Percentiles rank a stretch among this genome's conserved stretches.
Evolutionary conservation across 2,113 vertebrate genomes (phyloP).

Genomic region (Trematocara zebra): DNA sequence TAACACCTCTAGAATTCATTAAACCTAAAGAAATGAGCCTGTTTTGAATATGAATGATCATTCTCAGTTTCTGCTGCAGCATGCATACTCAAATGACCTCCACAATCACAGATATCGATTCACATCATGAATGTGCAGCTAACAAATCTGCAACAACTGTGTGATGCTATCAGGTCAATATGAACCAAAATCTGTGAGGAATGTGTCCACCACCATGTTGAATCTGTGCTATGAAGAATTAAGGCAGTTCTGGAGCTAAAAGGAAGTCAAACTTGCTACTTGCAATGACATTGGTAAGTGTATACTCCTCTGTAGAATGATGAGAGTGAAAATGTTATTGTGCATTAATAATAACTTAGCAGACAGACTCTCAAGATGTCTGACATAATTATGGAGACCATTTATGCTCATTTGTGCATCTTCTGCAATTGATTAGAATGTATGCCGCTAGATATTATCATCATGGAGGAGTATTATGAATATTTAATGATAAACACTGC

Average conservation of each 20-base stretch:
- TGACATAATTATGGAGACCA: background rate
- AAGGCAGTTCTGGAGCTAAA: background rate
- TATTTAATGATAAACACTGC: slow-evolving; percentile 3
- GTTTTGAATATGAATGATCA: background rate
- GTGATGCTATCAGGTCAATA: background rate
- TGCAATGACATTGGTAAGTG: background rate
- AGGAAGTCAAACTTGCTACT: background rate
- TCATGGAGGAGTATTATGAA: background rate
- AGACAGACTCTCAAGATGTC: background rate
- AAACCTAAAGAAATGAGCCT: background rate
- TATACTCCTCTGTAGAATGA: background rate
- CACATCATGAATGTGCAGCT: background rate
- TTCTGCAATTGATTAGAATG: too few species aligned
- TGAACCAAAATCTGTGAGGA: background rate
- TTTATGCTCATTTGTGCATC: background rate
- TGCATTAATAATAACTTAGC: background rate
- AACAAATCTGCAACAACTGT: background rate
- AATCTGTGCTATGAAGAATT: background rate
- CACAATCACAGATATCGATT: background rate
- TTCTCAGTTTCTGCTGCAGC: background rate
- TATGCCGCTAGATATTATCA: background rate
- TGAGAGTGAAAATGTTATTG: background rate
- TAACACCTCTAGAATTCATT: background rate
- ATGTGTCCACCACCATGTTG: background rate
- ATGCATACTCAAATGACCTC: background rate